phyloP scores from a whole-genome alignment of 1,140 invertebrate species.

The Stegodyphus mimosarum region DNA sequence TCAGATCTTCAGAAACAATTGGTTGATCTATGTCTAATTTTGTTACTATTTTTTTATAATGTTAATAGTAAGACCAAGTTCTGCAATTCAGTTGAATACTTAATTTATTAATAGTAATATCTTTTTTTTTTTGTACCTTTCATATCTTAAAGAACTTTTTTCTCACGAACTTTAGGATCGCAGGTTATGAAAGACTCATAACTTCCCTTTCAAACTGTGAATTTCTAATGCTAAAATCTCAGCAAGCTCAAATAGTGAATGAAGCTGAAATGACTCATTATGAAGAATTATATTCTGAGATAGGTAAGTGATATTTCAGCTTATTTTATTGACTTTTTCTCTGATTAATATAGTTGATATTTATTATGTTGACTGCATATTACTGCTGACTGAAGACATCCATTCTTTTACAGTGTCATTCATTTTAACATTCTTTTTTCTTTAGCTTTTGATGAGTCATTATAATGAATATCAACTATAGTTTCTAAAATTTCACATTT shows the following conservation, averaged over 20 bases:
- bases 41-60: too few species aligned
- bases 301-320: constrained; percentile 70
- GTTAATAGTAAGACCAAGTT: too few species aligned
- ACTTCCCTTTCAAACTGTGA: constrained; percentile 87
- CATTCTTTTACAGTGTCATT: not conserved
- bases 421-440: not conserved
- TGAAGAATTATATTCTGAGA: constrained; percentile 79
- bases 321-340: not conserved
- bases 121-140: not conserved
- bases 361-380: too few species aligned
- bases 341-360: not conserved
- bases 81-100: too few species aligned
- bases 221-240: constrained; percentile 86
- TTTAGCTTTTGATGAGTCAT: constrained; percentile 2
- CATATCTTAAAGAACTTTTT: constrained; percentile 3
- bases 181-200: constrained; percentile 80
- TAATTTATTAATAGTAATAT: too few species aligned
- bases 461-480: not conserved
- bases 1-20: too few species aligned
- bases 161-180: constrained; percentile 64
- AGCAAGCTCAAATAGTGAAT: constrained; percentile 83
- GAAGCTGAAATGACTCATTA: constrained; percentile 86
- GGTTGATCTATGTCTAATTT: too few species aligned
- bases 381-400: too few species aligned
- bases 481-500: too few species aligned